Evolutionary conservation across 2,113 vertebrate genomes (phyloP).

Genomic region (Prolemur simus): DNA sequence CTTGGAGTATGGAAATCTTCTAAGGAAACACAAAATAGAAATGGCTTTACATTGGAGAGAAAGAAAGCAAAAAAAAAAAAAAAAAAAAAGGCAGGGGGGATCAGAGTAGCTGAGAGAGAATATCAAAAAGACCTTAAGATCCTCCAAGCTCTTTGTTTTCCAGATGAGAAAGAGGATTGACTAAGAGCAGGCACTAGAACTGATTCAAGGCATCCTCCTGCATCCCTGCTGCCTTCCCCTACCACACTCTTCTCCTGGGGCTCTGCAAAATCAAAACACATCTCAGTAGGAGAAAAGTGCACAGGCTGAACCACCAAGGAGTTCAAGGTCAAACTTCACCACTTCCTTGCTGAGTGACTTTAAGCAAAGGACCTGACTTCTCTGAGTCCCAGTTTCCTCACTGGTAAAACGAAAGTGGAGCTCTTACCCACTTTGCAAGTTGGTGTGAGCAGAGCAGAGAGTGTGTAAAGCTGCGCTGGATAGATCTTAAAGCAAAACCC

Average conservation of each 20-base stretch:
- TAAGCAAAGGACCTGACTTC: not conserved
- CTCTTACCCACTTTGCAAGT: not conserved
- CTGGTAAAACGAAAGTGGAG: not conserved
- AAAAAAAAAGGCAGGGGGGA: not conserved
- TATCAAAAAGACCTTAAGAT: not conserved
- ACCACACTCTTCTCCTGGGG: not conserved
- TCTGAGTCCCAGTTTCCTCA: not conserved
- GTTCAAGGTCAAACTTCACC: not conserved
- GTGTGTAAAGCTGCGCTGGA: no score
- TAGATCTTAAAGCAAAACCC: not conserved
- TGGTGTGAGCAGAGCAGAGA: not conserved
- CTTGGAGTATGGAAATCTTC: not conserved
- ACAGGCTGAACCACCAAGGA: not conserved
- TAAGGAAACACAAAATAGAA: not conserved
- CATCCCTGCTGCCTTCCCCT: rapidly evolving
- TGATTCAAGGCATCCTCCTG: not conserved
- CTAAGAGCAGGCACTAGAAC: not conserved
- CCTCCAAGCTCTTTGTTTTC: not conserved
- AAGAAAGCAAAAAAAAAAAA: not conserved
- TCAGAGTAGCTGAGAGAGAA: not conserved
- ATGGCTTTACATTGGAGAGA: not conserved
- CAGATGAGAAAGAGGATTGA: not conserved
- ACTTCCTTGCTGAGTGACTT: not conserved
- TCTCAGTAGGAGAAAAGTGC: not conserved
- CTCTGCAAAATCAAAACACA: not conserved